Conservation (phyloP, 2,113 vertebrate genomes). For the Cacatua alba region DNA sequence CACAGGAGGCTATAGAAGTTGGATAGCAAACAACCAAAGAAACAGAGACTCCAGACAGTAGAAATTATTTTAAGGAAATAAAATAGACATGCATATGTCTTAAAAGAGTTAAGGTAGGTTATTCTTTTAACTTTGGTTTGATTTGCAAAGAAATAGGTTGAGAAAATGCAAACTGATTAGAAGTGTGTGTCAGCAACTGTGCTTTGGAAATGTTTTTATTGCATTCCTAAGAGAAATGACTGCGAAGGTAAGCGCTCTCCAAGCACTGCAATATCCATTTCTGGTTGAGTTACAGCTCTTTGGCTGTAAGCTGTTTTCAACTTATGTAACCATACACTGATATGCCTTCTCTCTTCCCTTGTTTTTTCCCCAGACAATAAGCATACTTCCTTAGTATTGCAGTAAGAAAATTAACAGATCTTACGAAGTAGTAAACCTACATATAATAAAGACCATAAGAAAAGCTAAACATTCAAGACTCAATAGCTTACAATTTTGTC, state of each 20-base stretch:
- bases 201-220: neutral
- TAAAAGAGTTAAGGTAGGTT: neutral
- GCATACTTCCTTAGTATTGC: neutral
- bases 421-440: neutral
- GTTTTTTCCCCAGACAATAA: neutral
- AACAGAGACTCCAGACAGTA: neutral
- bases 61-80: neutral
- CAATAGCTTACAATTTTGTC: neutral
- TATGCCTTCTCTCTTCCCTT: neutral
- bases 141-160: neutral
- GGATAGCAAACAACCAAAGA: neutral
- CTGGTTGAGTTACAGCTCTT: conserved; percentile 21
- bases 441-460: neutral
- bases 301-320: neutral
- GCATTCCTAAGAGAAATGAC: neutral
- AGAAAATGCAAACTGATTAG: neutral
- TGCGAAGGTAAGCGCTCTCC: neutral
- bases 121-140: neutral
- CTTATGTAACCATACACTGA: neutral
- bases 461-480: neutral
- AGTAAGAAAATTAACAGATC: neutral
- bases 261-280: neutral
- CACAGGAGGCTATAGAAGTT: rapidly evolving
- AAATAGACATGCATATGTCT: rapidly evolving
- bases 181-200: neutral